Evolutionary conservation across 2,113 vertebrate genomes (phyloP).

Genomic region (Empidonax traillii): DNA sequence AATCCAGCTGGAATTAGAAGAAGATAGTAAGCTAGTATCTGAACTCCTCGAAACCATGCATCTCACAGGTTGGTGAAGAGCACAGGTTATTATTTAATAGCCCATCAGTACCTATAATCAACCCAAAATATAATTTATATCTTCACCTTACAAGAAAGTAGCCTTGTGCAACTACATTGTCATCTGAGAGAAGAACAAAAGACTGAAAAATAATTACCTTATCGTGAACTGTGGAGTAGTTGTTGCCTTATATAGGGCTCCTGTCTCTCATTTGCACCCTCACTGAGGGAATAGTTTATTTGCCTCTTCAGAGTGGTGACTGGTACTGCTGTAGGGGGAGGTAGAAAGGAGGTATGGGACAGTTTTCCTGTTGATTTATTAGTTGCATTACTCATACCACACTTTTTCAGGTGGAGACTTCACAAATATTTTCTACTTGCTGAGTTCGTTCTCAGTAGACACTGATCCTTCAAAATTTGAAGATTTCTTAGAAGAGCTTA

Average conservation of each 20-base stretch:
- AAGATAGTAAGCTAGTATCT: slow-evolving; percentile 83
- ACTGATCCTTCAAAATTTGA: slow-evolving; percentile 50
- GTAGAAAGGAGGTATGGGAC: background rate
- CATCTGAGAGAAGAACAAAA: background rate
- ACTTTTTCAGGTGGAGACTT: slow-evolving; percentile 88
- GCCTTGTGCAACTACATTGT: background rate
- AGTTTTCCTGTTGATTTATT: background rate
- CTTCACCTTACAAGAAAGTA: background rate
- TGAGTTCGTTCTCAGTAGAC: slow-evolving; percentile 80
- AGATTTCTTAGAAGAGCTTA: slow-evolving; percentile 74
- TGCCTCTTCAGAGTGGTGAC: background rate
- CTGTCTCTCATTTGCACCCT: background rate
- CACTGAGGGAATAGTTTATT: background rate
- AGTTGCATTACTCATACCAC: background rate
- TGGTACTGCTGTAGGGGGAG: background rate
- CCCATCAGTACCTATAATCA: background rate
- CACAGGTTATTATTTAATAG: background rate
- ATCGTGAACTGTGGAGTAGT: background rate
- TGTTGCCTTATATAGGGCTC: background rate
- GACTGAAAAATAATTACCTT: background rate
- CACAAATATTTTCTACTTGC: slow-evolving; percentile 89
- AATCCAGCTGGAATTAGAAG: slow-evolving; percentile 77
- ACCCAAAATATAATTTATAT: background rate
- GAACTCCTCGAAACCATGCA: slow-evolving; percentile 92
- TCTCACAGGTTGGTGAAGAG: slow-evolving; percentile 79